A percentile compares a stretch with the other conserved stretches of the same genome.
These are phyloP conservation scores for Pagetopsis macropterus DNA, from an alignment of 2,797 vertebrate genomes.

Conservation along the genomic window DNA sequence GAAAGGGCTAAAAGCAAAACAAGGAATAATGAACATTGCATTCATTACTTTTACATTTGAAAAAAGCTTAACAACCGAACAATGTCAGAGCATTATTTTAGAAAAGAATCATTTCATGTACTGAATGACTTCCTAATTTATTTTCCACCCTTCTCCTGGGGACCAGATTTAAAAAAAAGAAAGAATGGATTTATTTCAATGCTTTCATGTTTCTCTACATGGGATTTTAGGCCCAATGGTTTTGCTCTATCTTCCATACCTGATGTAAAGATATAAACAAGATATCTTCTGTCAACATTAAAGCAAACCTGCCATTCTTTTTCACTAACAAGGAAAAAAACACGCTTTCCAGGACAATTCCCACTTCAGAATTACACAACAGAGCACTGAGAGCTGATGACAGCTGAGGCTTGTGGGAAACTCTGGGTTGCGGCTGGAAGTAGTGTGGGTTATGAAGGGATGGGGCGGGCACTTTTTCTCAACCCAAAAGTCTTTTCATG, in stretches of 20 bases:
- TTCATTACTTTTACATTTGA: conserved; percentile 45
- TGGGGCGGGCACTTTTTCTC: conserved; percentile 14
- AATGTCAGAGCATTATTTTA: conserved; percentile 25
- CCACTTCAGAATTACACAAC: conserved; percentile 22
- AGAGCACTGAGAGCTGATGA: conserved; percentile 30
- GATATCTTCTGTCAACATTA: not conserved
- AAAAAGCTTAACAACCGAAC: conserved; percentile 31
- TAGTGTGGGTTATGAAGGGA: not conserved
- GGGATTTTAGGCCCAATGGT: not conserved
- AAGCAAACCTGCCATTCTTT: not conserved
- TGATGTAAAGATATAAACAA: not conserved
- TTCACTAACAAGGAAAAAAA: conserved; percentile 26
- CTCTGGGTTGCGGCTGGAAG: conserved; percentile 36
- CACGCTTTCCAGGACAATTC: conserved; percentile 29
- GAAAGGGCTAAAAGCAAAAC: conserved; percentile 43
- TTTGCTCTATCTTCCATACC: not conserved
- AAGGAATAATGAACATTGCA: conserved; percentile 36
- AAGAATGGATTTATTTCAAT: conserved; percentile 8
- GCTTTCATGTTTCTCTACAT: not conserved
- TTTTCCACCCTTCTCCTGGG: conserved; percentile 1
- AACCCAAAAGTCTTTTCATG: conserved; percentile 29
- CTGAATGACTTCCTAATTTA: conserved; percentile 28
- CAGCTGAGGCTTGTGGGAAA: conserved; percentile 47
- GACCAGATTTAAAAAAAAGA: conserved; percentile 15
- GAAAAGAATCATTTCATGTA: conserved; percentile 35